Base-by-base conservation (phyloP, 2,797 vertebrate genomes). In the Siniperca undulata region DNA sequence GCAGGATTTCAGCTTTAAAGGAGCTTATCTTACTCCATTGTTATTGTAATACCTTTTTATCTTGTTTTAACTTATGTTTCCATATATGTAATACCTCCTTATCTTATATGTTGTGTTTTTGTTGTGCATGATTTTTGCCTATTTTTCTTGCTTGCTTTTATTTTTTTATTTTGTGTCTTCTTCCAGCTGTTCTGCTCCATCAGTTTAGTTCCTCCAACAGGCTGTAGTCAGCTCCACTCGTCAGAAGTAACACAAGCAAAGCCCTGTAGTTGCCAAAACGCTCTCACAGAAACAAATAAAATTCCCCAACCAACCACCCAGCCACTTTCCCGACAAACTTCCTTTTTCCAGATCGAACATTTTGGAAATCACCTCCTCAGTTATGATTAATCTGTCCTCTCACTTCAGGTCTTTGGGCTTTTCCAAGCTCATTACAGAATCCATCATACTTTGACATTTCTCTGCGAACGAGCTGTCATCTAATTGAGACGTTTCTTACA, bases 401-500 rank as follows among this genome's bases (percentile, higher is more conserved):
- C 56, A 4, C 58, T 48, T 13, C 55, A 72, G 42, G 42, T 83
- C 46, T 72, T 58, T 10, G 6, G 64, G 66, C 12, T 42, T 58
- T 75, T 36, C 52, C 77, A n/a, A 13, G 62, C 76, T 76, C 71
- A 30, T 79, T 67, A 42, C 58, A 62, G 66, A 77, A 74, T 80
- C 76, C 70, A 62, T 84, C 70, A 78, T 24, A 12, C 34, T 42
- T 20, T 72, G 69, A 78, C 73, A 42, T 58, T 55, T 83, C 24
- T 53, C 27, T 6, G 70, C 42, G 1, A 53, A 42, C 69, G 3
- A 74, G 74, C 79, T 75, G 69, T 62, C 77, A 20, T 74, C 66
- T 86, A 81, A 86, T 78, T 67, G 60, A 82, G 61, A 81, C 34
- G 14, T 80, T 84, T 53, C 61, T 38, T 67, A 24, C 58, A 3